phyloP scores from a whole-genome alignment of 2,113 vertebrate species.

The Vidua chalybeata region DNA sequence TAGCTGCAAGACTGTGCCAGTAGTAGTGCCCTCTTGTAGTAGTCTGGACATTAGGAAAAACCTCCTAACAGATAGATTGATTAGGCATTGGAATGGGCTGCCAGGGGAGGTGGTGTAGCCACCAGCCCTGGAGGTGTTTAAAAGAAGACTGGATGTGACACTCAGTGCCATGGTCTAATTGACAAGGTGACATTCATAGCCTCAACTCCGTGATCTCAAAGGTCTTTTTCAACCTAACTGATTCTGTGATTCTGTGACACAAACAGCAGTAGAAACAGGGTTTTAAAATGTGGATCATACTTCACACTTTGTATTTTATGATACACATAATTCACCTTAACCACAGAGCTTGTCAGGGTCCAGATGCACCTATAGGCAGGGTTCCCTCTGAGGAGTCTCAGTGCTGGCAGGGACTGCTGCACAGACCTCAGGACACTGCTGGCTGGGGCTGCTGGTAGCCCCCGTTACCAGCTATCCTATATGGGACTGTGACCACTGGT shows the following conservation, averaged over 20 bases:
- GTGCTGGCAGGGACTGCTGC: neutral
- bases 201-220: neutral
- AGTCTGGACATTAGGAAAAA: neutral
- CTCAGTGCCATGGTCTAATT: neutral
- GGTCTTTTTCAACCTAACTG: neutral
- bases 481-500: neutral
- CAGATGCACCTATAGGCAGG: neutral
- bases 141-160: neutral
- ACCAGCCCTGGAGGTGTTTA: neutral
- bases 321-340: neutral
- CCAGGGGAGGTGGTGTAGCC: neutral
- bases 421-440: neutral
- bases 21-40: neutral
- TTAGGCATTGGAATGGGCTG: neutral
- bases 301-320: neutral
- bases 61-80: neutral
- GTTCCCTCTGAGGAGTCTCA: neutral
- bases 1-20: neutral
- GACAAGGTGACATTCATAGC: neutral
- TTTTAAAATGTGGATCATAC: neutral
- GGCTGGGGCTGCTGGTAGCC: neutral
- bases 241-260: neutral
- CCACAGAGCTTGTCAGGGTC: neutral
- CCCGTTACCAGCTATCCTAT: neutral
- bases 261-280: neutral